phyloP scores from a whole-genome alignment of 2,113 vertebrate genomes.

The Synchiropus splendidus region DNA sequence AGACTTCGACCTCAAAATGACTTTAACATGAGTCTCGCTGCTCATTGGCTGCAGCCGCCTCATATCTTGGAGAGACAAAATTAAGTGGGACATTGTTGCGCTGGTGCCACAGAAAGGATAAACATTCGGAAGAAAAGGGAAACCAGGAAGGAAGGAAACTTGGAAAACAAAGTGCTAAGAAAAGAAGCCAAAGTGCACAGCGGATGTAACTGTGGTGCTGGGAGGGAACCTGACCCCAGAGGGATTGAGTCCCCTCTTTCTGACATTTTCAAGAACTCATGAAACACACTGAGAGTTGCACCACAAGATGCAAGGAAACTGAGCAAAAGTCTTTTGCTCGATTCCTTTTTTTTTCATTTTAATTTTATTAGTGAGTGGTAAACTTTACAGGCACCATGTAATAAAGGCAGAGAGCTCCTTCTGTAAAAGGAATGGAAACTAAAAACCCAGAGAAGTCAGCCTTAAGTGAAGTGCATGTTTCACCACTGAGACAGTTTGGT shows the following conservation, averaged over 20 bases:
- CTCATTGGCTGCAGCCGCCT: conserved; percentile 40
- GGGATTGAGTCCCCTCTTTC: conserved; percentile 36
- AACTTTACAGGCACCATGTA: no score
- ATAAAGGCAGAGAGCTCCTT: no score
- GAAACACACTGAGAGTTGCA: conserved; percentile 36
- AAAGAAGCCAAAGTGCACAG: conserved; percentile 27
- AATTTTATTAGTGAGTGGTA: no score
- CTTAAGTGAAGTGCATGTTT: neutral
- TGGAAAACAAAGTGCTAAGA: conserved; percentile 52
- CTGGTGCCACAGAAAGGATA: conserved; percentile 27
- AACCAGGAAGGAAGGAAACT: conserved; percentile 49
- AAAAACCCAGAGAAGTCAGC: conserved; percentile 11
- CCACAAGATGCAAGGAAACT: conserved; percentile 34
- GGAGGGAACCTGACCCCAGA: conserved; percentile 6
- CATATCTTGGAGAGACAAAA: conserved; percentile 35
- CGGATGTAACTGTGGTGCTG: conserved; percentile 12
- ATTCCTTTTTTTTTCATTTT: no score
- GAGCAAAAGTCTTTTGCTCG: conserved; percentile 10
- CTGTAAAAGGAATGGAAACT: conserved; percentile 2
- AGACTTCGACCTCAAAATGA: conserved; percentile 42
- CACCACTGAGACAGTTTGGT: conserved; percentile 1
- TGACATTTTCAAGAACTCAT: conserved; percentile 32
- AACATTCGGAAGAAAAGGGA: conserved; percentile 30
- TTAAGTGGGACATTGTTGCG: conserved; percentile 46
- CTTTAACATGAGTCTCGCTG: conserved; percentile 45